Evolutionary conservation across 2,113 vertebrate genomes (phyloP).

Genomic region (Scytalopus superciliaris): DNA sequence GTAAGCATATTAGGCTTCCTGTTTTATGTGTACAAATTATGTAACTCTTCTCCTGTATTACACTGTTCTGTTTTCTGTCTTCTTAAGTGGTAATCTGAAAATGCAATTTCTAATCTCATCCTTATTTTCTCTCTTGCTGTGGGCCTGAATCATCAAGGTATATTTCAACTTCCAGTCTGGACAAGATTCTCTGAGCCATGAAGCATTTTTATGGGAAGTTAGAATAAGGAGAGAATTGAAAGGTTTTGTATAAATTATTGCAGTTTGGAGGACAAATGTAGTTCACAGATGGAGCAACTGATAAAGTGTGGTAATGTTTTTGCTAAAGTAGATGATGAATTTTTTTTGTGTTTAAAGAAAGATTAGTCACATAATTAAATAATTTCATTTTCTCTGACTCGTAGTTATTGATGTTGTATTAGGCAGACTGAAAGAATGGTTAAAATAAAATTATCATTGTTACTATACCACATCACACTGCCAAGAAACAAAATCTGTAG

Average conservation of each 20-base stretch:
- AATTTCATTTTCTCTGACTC: slow-evolving; percentile 8
- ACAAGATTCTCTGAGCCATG: not conserved
- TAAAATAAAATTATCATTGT: not conserved
- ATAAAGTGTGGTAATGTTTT: not conserved
- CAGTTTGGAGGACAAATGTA: not conserved
- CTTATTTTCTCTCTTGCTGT: not conserved
- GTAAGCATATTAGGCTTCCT: not conserved
- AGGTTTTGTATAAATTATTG: not conserved
- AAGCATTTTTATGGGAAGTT: not conserved
- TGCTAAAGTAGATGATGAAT: not conserved
- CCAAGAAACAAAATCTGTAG: not conserved
- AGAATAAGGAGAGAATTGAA: not conserved
- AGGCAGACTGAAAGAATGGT: not conserved
- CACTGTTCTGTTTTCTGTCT: not conserved
- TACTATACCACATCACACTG: not conserved
- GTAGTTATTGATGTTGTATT: not conserved
- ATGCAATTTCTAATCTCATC: not conserved
- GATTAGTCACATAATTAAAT: slow-evolving; percentile 43
- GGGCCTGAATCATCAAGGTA: not conserved
- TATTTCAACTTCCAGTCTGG: not conserved
- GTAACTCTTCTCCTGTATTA: not conserved
- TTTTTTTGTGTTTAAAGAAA: slow-evolving; percentile 24
- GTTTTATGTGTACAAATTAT: not conserved
- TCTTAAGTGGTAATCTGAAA: not conserved
- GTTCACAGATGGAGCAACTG: not conserved